A percentile compares a stretch with the other conserved stretches of the same genome.
Conservation (phyloP, 2,888 invertebrate genomes). For the Ornithoptera priamus region DNA sequence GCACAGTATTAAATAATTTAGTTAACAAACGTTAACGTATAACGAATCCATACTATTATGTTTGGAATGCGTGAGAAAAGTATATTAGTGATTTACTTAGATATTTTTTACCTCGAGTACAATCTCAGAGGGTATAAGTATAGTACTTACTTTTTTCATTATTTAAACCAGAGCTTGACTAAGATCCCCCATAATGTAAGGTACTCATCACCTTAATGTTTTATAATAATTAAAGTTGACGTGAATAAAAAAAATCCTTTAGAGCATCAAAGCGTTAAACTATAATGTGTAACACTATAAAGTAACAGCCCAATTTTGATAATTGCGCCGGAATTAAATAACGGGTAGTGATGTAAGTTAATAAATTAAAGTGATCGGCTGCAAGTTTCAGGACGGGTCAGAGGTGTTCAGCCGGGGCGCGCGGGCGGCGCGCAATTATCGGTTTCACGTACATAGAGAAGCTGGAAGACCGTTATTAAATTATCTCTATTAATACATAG, state of each 20-base stretch:
- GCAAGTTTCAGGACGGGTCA: constrained; percentile 78
- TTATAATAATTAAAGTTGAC: background rate
- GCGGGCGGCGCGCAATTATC: constrained; percentile 74
- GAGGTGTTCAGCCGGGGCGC: constrained; percentile 69
- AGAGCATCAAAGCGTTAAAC: background rate
- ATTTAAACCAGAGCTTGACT: no score
- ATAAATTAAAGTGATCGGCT: constrained; percentile 75
- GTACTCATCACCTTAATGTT: background rate
- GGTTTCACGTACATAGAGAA: constrained; percentile 43
- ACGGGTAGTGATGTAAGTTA: constrained; percentile 52
- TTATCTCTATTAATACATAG: background rate
- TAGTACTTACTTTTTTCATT: no score
- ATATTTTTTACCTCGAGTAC: no score
- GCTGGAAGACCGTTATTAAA: constrained; percentile 35
- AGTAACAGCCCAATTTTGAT: constrained; percentile 16
- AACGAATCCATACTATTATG: no score
- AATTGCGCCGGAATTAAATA: constrained; percentile 28
- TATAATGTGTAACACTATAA: background rate
- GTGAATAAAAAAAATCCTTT: background rate
- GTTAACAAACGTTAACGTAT: no score
- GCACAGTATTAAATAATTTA: no score
- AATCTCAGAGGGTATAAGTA: no score
- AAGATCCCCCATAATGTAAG: no score
- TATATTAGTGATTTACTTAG: no score
- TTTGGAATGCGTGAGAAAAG: no score